Evolutionary conservation across 2,888 invertebrate species (phyloP).

Genomic region (Augiades crinisus): DNA sequence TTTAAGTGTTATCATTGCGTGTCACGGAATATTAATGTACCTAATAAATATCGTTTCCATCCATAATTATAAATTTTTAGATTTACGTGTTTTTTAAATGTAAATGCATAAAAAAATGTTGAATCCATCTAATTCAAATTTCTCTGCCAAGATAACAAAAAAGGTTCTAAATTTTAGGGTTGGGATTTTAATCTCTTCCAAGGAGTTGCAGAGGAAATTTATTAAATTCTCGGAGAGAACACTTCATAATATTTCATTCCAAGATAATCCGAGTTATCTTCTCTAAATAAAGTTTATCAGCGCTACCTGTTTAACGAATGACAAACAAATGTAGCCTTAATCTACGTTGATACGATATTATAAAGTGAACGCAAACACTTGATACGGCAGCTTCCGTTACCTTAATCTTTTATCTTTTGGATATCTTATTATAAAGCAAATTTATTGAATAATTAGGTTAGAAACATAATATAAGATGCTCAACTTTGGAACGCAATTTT

Average conservation of each 20-base stretch:
- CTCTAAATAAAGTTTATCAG: conserved; percentile 64
- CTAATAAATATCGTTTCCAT: too few relatives aligned
- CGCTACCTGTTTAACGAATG: conserved; percentile 59
- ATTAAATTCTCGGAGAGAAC: conserved; percentile 4
- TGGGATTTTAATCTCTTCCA: not conserved
- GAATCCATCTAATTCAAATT: too few relatives aligned
- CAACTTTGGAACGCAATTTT: too few relatives aligned
- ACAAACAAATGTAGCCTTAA: conserved; percentile 68
- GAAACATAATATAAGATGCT: not conserved
- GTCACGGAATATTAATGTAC: too few relatives aligned
- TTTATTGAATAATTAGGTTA: conserved; percentile 29
- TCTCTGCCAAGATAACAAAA: not conserved
- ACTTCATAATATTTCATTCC: conserved; percentile 38
- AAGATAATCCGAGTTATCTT: conserved; percentile 57
- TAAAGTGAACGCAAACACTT: conserved; percentile 63
- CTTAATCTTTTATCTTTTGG: conserved; percentile 64
- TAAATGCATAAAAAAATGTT: too few relatives aligned
- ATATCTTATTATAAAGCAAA: conserved; percentile 38
- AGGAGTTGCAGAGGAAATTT: not conserved
- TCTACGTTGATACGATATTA: conserved; percentile 67
- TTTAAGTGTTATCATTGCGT: too few relatives aligned
- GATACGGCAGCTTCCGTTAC: conserved; percentile 70
- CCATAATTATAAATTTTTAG: too few relatives aligned
- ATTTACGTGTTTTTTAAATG: too few relatives aligned
- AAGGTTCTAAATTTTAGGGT: not conserved